Conservation (phyloP, 2,888 invertebrate genomes). For the Cantharis rufa region DNA sequence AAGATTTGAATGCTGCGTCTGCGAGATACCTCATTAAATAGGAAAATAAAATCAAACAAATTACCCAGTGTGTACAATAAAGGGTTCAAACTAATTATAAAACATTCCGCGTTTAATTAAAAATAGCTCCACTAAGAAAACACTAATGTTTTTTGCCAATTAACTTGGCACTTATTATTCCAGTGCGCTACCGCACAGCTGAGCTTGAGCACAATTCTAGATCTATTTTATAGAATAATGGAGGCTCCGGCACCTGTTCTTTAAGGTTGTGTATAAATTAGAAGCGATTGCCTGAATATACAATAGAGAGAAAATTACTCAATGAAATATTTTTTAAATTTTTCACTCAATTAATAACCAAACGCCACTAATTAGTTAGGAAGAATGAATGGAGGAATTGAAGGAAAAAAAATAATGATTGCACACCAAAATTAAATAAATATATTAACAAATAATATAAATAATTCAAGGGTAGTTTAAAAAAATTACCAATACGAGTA, state of each 20-base stretch:
- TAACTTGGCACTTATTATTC: slow-evolving; percentile 44
- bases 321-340: neutral
- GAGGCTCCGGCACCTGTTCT: slow-evolving; percentile 24
- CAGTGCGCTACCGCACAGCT: slow-evolving; percentile 37
- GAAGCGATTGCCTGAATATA: slow-evolving; percentile 13
- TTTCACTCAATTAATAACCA: neutral
- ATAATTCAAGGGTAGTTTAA: neutral
- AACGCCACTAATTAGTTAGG: neutral
- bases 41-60: slow-evolving; percentile 39
- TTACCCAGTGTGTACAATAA: slow-evolving; percentile 35
- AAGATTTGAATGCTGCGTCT: slow-evolving; percentile 15
- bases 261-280: slow-evolving; percentile 18
- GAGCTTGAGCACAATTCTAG: slow-evolving; percentile 33
- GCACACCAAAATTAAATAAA: neutral
- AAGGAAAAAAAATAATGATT: neutral
- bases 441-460: neutral
- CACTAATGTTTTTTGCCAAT: slow-evolving; percentile 44
- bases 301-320: slow-evolving; percentile 6
- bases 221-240: slow-evolving; percentile 30
- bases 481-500: neutral
- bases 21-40: slow-evolving; percentile 18
- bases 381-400: neutral
- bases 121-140: slow-evolving; percentile 42
- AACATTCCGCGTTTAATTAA: slow-evolving; percentile 42
- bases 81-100: slow-evolving; percentile 33